Conservation (phyloP, 2,113 vertebrate genomes). For the Scolopax mira region DNA sequence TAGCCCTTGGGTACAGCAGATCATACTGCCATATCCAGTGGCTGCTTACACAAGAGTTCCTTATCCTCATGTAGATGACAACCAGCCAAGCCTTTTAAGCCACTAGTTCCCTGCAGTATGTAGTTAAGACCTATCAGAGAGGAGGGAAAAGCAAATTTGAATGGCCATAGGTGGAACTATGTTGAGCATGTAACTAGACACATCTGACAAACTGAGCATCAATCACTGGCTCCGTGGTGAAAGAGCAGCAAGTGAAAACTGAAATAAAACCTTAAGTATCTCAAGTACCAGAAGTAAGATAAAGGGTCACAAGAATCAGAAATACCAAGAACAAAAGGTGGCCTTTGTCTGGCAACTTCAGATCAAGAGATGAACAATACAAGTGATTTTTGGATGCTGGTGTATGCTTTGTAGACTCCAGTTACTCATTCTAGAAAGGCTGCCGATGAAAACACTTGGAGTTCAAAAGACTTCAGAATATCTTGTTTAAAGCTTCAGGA, state of each 20-base stretch:
- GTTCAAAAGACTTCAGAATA: neutral
- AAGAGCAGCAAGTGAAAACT: neutral
- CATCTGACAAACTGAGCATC: neutral
- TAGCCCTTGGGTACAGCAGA: neutral
- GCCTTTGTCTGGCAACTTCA: neutral
- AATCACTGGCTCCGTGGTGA: neutral
- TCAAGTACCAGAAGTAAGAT: neutral
- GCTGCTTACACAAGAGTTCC: neutral
- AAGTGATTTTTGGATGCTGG: neutral
- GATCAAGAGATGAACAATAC: neutral
- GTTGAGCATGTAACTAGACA: neutral
- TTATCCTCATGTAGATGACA: neutral
- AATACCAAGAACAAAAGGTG: neutral
- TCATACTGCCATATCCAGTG: neutral
- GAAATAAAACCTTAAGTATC: neutral
- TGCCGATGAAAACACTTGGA: neutral
- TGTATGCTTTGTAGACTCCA: neutral
- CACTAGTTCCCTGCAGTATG: neutral
- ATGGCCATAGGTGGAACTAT: neutral
- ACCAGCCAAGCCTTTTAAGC: neutral
- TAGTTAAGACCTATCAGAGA: neutral
- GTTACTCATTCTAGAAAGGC: neutral
- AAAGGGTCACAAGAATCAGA: neutral
- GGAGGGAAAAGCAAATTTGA: neutral
- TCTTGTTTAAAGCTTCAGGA: neutral